Conservation (phyloP, 2,888 invertebrate species). For the Malthinus flaveolus region DNA sequence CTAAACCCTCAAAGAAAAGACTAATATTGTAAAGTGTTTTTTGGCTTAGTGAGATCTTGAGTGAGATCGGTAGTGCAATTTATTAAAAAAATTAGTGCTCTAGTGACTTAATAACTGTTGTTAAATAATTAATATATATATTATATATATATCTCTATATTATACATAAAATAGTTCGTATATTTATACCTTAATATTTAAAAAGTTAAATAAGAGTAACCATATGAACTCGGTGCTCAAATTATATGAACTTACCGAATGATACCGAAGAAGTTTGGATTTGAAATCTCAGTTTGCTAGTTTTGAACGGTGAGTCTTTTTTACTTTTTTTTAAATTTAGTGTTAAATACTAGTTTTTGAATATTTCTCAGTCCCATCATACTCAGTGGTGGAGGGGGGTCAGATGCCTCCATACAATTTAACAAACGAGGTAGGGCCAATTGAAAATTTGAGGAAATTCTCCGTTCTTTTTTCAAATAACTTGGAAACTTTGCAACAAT, state of each 20-base stretch:
- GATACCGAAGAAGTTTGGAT: conserved; percentile 5
- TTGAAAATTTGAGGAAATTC: too few species aligned
- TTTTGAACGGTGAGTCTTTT: conserved; percentile 12
- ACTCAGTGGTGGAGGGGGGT: too few species aligned
- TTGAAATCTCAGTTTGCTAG: conserved; percentile 8
- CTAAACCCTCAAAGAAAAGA: conserved; percentile 13
- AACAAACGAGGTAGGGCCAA: too few species aligned
- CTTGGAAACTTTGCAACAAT: too few species aligned
- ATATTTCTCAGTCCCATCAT: too few species aligned
- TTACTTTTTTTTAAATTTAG: neutral
- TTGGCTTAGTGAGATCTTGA: conserved; percentile 17
- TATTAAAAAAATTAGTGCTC: conserved; percentile 5
- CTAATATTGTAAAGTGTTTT: conserved; percentile 13
- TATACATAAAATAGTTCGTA: neutral
- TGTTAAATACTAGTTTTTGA: neutral
- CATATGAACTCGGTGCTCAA: neutral
- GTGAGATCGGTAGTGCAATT: conserved; percentile 11
- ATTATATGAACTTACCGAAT: conserved; percentile 5
- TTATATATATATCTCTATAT: neutral
- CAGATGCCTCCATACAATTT: too few species aligned
- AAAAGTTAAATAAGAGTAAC: neutral
- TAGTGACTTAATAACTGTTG: conserved; percentile 18
- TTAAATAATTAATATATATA: conserved; percentile 15
- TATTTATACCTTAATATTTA: conserved; percentile 5
- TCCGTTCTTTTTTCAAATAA: too few species aligned